phyloP scores from a whole-genome alignment of 92 coral and sea anemone species.

The Umimayanthus kanabou region DNA sequence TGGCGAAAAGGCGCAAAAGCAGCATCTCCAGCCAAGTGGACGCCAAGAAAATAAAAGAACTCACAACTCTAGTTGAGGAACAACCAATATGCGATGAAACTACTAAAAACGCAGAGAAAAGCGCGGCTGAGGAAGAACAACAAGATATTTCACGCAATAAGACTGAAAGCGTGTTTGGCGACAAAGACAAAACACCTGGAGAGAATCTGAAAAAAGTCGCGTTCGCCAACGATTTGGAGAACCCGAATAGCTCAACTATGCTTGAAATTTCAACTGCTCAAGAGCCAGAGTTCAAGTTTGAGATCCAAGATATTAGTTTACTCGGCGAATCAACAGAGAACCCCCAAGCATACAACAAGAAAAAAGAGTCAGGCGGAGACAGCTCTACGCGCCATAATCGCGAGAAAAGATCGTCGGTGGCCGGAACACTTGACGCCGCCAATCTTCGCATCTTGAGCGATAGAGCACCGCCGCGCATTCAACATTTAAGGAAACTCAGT shows the following conservation, averaged over 20 bases:
- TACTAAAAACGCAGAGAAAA: not conserved
- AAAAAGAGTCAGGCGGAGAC: not conserved
- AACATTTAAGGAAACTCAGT: not conserved
- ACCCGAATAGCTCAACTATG: not conserved
- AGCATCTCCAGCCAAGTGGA: constrained; percentile 10
- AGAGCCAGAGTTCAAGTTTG: not conserved
- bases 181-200: not conserved
- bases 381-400: constrained; percentile 2
- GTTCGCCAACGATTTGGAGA: not conserved
- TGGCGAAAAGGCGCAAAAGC: constrained; percentile 42
- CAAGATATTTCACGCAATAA: not conserved
- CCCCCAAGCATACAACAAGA: not conserved
- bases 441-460: not conserved
- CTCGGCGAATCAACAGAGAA: not conserved
- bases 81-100: not conserved
- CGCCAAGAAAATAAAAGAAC: constrained; percentile 32
- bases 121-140: not conserved
- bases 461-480: not conserved
- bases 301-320: not conserved
- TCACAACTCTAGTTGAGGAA: constrained; percentile 2
- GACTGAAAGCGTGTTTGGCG: not conserved
- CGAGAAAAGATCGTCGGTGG: not conserved
- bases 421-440: constrained; percentile 4
- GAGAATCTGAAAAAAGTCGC: not conserved
- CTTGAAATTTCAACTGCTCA: not conserved